Evolutionary conservation across 2,797 vertebrate species (phyloP).

Genomic region (Xyrichtys novacula): DNA sequence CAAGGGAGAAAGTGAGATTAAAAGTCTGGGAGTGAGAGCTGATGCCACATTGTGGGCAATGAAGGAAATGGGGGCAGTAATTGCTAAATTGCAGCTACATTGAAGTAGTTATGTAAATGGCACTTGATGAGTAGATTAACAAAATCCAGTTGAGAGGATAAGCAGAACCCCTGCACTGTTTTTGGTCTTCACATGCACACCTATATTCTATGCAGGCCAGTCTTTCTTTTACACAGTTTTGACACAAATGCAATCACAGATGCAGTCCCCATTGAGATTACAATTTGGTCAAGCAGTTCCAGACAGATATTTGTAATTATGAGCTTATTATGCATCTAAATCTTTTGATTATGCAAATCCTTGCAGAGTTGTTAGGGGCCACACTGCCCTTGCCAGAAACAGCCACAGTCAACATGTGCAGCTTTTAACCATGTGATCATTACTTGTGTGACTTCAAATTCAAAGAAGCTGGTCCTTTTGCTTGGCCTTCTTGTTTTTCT

Average conservation of each 20-base stretch:
- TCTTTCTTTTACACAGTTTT: conserved; percentile 51
- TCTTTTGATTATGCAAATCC: conserved; percentile 66
- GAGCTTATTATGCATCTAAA: conserved; percentile 57
- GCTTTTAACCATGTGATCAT: conserved; percentile 24
- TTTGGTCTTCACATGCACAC: conserved; percentile 55
- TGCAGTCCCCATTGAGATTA: conserved; percentile 22
- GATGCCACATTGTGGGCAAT: conserved; percentile 45
- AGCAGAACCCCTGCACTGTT: conserved; percentile 48
- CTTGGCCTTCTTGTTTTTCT: conserved; percentile 18
- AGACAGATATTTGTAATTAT: conserved; percentile 56
- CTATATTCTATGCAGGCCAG: conserved; percentile 50
- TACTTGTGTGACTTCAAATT: conserved; percentile 32
- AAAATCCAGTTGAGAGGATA: conserved; percentile 76
- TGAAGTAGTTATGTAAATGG: conserved; percentile 77
- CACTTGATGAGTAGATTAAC: conserved; percentile 76
- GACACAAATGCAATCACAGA: conserved; percentile 32
- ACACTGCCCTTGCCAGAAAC: not conserved
- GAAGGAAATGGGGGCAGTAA: conserved; percentile 59
- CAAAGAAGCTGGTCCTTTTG: conserved; percentile 33
- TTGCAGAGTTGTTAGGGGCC: conserved; percentile 29
- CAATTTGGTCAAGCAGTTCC: conserved; percentile 59
- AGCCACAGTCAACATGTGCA: conserved; percentile 6
- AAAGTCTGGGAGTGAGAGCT: conserved; percentile 46
- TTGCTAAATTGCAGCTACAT: conserved; percentile 68
- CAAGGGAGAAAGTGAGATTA: conserved; percentile 31